phyloP scores from a whole-genome alignment of 2,888 invertebrate species.

The Microplitis deprimator region DNA sequence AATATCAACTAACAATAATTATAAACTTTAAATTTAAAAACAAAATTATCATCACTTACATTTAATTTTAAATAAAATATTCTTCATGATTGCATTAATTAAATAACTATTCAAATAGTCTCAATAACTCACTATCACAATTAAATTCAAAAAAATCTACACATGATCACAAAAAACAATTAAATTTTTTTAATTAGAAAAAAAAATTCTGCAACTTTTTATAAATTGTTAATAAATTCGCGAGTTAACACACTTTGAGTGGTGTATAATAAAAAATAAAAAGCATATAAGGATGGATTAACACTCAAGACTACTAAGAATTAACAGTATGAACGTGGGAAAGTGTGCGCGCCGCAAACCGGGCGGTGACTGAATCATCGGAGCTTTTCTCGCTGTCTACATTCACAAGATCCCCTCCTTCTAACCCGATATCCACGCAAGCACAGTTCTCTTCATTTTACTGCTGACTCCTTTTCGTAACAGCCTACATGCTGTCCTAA shows the following conservation, averaged over 20 bases:
- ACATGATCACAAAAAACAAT: not conserved
- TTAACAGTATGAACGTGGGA: constrained; percentile 40
- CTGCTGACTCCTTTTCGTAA: not conserved
- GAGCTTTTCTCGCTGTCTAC: constrained; percentile 47
- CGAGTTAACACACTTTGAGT: not conserved
- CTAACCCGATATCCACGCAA: constrained; percentile 49
- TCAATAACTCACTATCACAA: not conserved
- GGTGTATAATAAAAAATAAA: not conserved
- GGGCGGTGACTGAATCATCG: constrained; percentile 68
- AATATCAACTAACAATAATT: not conserved
- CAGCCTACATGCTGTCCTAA: not conserved
- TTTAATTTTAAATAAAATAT: not conserved
- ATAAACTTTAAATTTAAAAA: not conserved
- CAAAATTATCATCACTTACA: not conserved
- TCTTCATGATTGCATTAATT: not conserved
- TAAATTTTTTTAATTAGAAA: not conserved
- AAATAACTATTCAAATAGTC: not conserved
- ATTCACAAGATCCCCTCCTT: constrained; percentile 50
- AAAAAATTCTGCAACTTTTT: not conserved
- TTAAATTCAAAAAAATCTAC: not conserved
- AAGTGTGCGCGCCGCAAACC: constrained; percentile 68
- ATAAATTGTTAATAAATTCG: no score
- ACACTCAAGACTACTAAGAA: constrained; percentile 10
- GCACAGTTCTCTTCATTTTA: constrained; percentile 41
- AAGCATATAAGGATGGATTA: not conserved